Evolutionary conservation across 2,888 invertebrate species (phyloP).

Genomic region (Panzeria rudis): DNA sequence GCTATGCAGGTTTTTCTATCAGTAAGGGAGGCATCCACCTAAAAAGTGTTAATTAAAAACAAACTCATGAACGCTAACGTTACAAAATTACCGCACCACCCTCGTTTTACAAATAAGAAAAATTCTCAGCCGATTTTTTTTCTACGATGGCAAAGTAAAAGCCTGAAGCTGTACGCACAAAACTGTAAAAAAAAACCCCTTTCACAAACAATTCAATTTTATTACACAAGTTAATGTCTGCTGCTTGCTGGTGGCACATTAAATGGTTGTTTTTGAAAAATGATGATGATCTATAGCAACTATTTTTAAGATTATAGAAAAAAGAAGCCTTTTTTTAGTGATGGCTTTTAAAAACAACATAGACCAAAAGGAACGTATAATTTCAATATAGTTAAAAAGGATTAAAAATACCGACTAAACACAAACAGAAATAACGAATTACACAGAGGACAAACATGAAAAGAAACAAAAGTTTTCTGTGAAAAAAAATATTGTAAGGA

Average conservation of each 20-base stretch:
- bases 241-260: constrained; percentile 29
- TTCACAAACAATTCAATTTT: constrained; percentile 32
- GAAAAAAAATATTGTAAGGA: neutral
- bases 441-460: neutral
- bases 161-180: neutral
- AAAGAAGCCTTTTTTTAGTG: neutral
- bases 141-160: neutral
- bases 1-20: no score
- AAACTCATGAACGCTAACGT: no score
- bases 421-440: neutral
- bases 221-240: constrained; percentile 22
- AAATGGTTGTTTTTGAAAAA: neutral
- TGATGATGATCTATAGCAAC: constrained; percentile 21
- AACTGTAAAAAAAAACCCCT: neutral
- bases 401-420: constrained; percentile 3
- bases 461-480: neutral
- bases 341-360: neutral
- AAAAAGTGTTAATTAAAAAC: no score
- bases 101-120: neutral
- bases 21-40: no score
- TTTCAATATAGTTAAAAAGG: constrained; percentile 20
- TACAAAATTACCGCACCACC: neutral
- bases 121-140: neutral
- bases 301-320: constrained; percentile 12
- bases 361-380: constrained; percentile 2